phyloP scores from a whole-genome alignment of 2,113 vertebrate species.

The Numida meleagris region DNA sequence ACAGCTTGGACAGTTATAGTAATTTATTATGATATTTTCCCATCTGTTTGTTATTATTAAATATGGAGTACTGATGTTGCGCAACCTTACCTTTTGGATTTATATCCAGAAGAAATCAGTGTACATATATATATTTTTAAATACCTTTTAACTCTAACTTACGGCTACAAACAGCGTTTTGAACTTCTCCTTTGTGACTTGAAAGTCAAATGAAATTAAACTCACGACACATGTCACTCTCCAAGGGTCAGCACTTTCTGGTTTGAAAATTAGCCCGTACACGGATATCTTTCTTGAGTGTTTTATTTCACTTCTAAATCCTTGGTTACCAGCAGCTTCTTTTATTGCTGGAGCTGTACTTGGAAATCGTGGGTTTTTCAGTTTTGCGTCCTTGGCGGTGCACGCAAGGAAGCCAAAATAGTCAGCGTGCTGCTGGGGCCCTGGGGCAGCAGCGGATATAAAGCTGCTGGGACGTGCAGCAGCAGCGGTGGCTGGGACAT shows the following conservation, averaged over 20 bases:
- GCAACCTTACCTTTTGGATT: constrained; percentile 50
- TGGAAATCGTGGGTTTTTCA: neutral
- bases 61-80: constrained; percentile 34
- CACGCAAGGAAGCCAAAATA: neutral
- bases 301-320: neutral
- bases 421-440: neutral
- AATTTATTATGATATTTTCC: constrained; percentile 55
- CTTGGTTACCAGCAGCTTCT: neutral
- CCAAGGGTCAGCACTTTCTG: constrained; percentile 10
- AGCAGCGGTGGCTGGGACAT: neutral
- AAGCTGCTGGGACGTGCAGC: neutral
- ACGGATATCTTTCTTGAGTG: neutral
- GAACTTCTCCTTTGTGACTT: neutral
- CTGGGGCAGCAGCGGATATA: neutral
- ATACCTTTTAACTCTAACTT: neutral
- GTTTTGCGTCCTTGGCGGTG: neutral
- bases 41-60: constrained; percentile 65
- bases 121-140: neutral
- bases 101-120: constrained; percentile 20
- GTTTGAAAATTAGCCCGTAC: neutral
- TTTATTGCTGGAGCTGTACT: neutral
- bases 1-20: constrained; percentile 22
- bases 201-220: neutral
- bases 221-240: neutral
- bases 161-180: neutral